A percentile compares a stretch with the other conserved stretches of the same genome.
Conservation (phyloP, 2,888 invertebrate species). For the Disparrhopalites patrizii region DNA sequence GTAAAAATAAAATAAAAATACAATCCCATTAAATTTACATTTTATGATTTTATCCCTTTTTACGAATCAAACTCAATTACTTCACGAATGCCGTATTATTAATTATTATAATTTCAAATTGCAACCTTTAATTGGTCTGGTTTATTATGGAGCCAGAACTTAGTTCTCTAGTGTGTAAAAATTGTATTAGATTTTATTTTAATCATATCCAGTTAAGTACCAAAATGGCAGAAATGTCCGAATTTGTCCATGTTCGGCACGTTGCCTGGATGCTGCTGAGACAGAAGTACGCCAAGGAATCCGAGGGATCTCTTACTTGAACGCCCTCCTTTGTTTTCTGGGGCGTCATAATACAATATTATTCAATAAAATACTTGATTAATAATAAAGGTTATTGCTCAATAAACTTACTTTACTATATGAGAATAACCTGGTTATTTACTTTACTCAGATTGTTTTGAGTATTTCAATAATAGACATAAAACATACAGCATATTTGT, state of each 20-base stretch:
- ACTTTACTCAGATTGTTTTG: no score
- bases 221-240: not conserved
- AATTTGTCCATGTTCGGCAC: slow-evolving; percentile 7
- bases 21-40: not conserved
- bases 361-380: no score
- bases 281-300: not conserved
- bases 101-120: no score
- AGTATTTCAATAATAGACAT: no score
- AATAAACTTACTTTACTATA: no score
- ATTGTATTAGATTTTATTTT: not conserved
- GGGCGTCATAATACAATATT: no score
- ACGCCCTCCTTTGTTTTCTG: not conserved
- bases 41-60: no score
- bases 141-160: not conserved
- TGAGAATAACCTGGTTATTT: no score
- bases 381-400: no score
- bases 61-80: no score
- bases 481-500: no score
- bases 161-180: not conserved
- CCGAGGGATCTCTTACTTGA: not conserved
- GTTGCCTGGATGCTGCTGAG: not conserved
- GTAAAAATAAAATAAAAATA: not conserved
- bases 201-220: not conserved
- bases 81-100: no score
- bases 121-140: not conserved